A percentile compares a stretch with the other conserved stretches of the same genome.
Evolutionary conservation across 2,888 invertebrate genomes (phyloP).

Genomic region (Ypsolopha sequella): DNA sequence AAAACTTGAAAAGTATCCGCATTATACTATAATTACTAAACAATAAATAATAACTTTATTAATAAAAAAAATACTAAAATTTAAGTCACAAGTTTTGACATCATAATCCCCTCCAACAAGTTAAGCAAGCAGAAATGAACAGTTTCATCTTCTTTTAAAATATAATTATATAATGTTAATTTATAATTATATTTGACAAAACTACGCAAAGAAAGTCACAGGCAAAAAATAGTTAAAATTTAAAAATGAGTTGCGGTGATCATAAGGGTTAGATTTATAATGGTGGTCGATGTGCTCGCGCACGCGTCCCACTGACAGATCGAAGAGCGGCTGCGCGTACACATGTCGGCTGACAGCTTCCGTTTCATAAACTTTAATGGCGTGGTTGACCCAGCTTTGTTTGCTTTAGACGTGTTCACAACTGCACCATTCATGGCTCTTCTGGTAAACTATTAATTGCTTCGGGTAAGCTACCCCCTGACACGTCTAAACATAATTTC

Average conservation of each 20-base stretch:
- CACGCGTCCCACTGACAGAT: constrained; percentile 52
- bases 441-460: constrained; percentile 58
- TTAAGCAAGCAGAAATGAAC: no score
- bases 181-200: no score
- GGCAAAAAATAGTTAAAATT: no score
- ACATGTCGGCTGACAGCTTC: constrained; percentile 61
- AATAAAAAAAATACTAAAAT: no score
- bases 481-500: not conserved
- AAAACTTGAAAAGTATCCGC: no score
- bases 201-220: no score
- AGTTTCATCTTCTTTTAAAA: no score
- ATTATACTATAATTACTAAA: no score
- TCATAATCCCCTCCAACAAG: no score
- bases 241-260: constrained; percentile 10
- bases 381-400: constrained; percentile 68
- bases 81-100: no score
- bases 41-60: no score
- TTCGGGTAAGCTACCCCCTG: constrained; percentile 11
- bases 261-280: constrained; percentile 18
- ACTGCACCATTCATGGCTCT: constrained; percentile 49
- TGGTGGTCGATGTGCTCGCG: constrained; percentile 27
- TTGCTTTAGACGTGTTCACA: constrained; percentile 55
- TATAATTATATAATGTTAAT: no score
- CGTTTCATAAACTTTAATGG: constrained; percentile 67
- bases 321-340: constrained; percentile 40